These are phyloP conservation scores for Hirundichthys speculiger DNA, from an alignment of 2,113 vertebrate species.

Conservation along the genomic window DNA sequence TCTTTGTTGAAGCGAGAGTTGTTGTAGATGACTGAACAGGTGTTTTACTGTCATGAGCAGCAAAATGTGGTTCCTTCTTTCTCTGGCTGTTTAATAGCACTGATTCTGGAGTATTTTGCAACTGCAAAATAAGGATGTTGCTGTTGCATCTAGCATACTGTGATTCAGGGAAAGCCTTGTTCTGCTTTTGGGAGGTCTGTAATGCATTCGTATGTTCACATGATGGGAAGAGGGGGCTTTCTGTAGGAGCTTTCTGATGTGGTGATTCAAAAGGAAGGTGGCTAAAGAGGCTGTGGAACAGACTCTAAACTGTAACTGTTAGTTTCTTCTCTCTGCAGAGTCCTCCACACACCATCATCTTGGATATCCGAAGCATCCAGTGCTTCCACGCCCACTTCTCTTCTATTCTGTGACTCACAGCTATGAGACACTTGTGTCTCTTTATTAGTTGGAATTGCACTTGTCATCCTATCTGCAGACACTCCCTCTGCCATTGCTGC, in stretches of 20 bases:
- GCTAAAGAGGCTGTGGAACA: conserved; percentile 33
- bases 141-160: conserved; percentile 34
- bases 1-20: no score
- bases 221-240: conserved; percentile 80
- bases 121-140: conserved; percentile 4
- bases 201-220: conserved; percentile 37
- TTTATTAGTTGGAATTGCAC: conserved; percentile 41
- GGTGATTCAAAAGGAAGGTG: conserved; percentile 9
- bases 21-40: not conserved
- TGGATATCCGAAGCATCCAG: conserved; percentile 4
- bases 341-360: conserved; percentile 58
- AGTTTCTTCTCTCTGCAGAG: conserved; percentile 41
- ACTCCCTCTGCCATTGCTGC: conserved; percentile 18
- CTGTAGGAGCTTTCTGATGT: conserved; percentile 57
- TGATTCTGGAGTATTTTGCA: conserved; percentile 34
- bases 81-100: conserved; percentile 2
- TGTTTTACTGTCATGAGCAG: conserved; percentile 11
- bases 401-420: conserved; percentile 29
- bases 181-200: conserved; percentile 25
- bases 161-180: conserved; percentile 34
- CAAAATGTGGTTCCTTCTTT: conserved; percentile 3
- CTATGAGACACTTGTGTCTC: conserved; percentile 24
- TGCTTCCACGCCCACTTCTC: conserved; percentile 16
- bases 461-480: conserved; percentile 28
- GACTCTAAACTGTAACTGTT: conserved; percentile 19